Evolutionary conservation across 1,140 invertebrate genomes (phyloP).

Genomic region (Caenorhabditis remanei): DNA sequence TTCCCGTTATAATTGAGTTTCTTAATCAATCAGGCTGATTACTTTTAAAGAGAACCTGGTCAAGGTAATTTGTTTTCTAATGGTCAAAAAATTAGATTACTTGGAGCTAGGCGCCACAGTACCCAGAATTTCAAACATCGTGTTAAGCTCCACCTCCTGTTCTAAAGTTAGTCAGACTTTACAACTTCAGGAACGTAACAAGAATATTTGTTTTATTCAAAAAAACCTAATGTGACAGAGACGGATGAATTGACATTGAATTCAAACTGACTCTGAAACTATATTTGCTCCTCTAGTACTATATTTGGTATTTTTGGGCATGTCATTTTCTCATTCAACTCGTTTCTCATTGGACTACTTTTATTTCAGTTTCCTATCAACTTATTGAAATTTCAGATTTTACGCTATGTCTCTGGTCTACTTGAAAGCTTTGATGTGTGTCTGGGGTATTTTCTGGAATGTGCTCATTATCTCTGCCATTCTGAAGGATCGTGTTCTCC

Average conservation of each 20-base stretch:
- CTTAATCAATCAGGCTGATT: conserved; percentile 10
- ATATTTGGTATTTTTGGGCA: neutral
- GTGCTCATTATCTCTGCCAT: conserved; percentile 5
- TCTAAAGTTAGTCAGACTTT: neutral
- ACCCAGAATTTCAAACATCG: neutral
- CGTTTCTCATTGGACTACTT: neutral
- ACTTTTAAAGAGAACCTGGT: neutral
- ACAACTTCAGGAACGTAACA: too few species aligned
- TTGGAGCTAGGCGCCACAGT: neutral
- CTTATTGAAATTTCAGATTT: neutral
- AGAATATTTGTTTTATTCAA: too few species aligned
- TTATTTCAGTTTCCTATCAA: neutral
- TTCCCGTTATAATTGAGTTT: conserved; percentile 22
- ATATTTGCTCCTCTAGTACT: neutral
- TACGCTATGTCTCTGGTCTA: neutral
- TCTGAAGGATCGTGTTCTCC: conserved; percentile 6
- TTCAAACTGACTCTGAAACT: neutral
- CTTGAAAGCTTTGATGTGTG: conserved; percentile 38
- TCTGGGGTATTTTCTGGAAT: conserved; percentile 44
- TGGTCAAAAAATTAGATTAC: neutral
- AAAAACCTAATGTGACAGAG: too few species aligned
- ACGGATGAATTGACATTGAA: neutral
- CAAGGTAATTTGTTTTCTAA: neutral
- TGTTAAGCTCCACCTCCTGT: too few species aligned
- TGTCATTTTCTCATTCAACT: neutral